A percentile compares a stretch with the other conserved stretches of the same genome.
Evolutionary conservation across 1,140 invertebrate species (phyloP).

Genomic region (Dreissena rostriformis): DNA sequence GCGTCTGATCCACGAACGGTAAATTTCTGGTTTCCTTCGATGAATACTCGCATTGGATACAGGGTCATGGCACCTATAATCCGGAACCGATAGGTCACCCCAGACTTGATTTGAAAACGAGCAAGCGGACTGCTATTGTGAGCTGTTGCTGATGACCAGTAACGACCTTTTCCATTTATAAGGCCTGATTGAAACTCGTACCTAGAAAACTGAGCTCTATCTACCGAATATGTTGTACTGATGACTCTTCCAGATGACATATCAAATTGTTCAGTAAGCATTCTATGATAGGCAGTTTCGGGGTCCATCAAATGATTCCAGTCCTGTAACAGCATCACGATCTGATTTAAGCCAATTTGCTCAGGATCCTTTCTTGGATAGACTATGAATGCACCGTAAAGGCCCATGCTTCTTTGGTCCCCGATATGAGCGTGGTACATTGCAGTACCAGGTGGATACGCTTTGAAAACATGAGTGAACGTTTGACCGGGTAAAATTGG

Average conservation of each 20-base stretch:
- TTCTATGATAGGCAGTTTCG: slow-evolving; percentile 57
- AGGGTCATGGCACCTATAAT: slow-evolving; percentile 67
- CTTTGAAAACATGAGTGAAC: slow-evolving; percentile 88
- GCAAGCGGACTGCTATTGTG: slow-evolving; percentile 63
- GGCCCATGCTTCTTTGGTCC: slow-evolving; percentile 68
- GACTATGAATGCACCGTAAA: slow-evolving; percentile 71
- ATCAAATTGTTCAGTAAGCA: slow-evolving; percentile 55
- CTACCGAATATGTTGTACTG: slow-evolving; percentile 26
- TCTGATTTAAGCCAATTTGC: slow-evolving; percentile 27
- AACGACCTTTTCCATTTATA: slow-evolving; percentile 73
- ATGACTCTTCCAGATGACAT: slow-evolving; percentile 2
- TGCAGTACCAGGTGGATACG: slow-evolving; percentile 68
- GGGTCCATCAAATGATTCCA: slow-evolving; percentile 68
- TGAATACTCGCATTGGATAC: slow-evolving; percentile 83
- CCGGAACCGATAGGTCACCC: slow-evolving; percentile 64
- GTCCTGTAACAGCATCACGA: slow-evolving; percentile 59
- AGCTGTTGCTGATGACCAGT: slow-evolving; percentile 31
- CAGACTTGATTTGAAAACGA: slow-evolving; percentile 54
- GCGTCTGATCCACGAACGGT: slow-evolving; percentile 91
- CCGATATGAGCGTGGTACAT: slow-evolving; percentile 78
- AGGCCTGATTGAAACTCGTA: slow-evolving; percentile 65
- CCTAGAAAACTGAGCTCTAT: slow-evolving; percentile 49
- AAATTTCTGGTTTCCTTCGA: slow-evolving; percentile 92
- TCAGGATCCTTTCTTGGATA: slow-evolving; percentile 13
- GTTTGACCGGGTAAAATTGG: slow-evolving; percentile 92